Conservation (phyloP, 2,797 vertebrate genomes). For the Gorsachius magnificus region DNA sequence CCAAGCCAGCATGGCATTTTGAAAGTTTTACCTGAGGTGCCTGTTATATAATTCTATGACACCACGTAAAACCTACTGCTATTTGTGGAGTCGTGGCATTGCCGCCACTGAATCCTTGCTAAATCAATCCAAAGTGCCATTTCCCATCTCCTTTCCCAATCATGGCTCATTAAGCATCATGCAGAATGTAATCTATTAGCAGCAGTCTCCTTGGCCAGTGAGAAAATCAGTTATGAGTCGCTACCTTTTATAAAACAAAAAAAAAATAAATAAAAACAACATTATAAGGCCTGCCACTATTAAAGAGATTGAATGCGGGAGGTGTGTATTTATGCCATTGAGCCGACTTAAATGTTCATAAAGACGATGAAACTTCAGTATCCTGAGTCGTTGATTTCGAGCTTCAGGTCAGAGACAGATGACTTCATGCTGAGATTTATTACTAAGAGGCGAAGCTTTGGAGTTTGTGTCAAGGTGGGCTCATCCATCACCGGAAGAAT, state of each 20-base stretch:
- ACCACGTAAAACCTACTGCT: not conserved
- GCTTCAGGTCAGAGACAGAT: slow-evolving; percentile 73
- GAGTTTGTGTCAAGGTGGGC: slow-evolving; percentile 60
- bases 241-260: slow-evolving; percentile 51
- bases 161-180: slow-evolving; percentile 59
- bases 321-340: slow-evolving; percentile 46
- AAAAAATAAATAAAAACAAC: slow-evolving; percentile 30
- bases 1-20: not conserved
- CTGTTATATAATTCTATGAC: not conserved
- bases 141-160: slow-evolving; percentile 45
- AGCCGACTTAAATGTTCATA: slow-evolving; percentile 59
- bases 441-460: slow-evolving; percentile 59
- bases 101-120: not conserved
- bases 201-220: not conserved
- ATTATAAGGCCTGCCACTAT: slow-evolving; percentile 59
- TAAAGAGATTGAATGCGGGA: slow-evolving; percentile 61
- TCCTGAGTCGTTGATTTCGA: slow-evolving; percentile 43
- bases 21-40: not conserved
- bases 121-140: slow-evolving; percentile 38
- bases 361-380: slow-evolving; percentile 60
- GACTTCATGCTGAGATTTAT: slow-evolving; percentile 64
- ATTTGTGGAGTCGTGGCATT: not conserved
- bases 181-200: slow-evolving; percentile 63
- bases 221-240: slow-evolving; percentile 25
- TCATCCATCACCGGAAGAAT: slow-evolving; percentile 55